phyloP scores from a whole-genome alignment of 1,140 invertebrate genomes.

The Pseudomyrmex cubaensis region DNA sequence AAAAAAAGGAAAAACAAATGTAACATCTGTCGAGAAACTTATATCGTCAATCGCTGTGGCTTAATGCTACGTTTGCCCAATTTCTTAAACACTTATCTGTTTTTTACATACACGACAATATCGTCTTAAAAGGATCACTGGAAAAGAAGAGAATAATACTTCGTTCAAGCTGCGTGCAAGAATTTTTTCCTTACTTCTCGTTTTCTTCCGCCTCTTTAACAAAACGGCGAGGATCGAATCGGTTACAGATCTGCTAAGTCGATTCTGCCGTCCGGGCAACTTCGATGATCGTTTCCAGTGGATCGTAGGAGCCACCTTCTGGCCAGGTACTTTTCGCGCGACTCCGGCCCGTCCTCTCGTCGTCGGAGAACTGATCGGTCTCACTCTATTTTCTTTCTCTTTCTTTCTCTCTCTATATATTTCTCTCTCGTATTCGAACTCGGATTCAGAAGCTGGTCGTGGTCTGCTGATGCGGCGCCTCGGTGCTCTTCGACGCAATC shows the following conservation, averaged over 20 bases:
- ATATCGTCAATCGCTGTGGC: no score
- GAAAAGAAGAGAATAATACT: no score
- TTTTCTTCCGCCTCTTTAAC: not conserved
- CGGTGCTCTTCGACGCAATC: slow-evolving; percentile 73
- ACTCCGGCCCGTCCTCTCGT: not conserved
- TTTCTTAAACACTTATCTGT: no score
- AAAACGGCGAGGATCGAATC: slow-evolving; percentile 15
- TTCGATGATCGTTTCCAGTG: slow-evolving; percentile 46
- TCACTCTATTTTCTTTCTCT: not conserved
- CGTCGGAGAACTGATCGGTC: not conserved
- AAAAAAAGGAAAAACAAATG: no score
- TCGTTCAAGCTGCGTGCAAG: not conserved
- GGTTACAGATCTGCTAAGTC: slow-evolving; percentile 6
- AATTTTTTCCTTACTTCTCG: not conserved
- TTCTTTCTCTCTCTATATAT: not conserved
- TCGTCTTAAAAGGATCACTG: no score
- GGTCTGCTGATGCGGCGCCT: slow-evolving; percentile 69
- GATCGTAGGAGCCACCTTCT: slow-evolving; percentile 51
- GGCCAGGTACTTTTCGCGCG: slow-evolving; percentile 67
- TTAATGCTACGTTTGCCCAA: no score
- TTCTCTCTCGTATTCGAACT: not conserved
- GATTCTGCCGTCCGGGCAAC: slow-evolving; percentile 4
- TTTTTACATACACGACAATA: no score
- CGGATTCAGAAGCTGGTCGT: slow-evolving; percentile 68
- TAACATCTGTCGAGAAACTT: no score